A percentile compares a stretch with the other conserved stretches of the same genome.
These are phyloP conservation scores for Pollicipes pollicipes DNA, from an alignment of 1,140 invertebrate species.

Conservation along the genomic window DNA sequence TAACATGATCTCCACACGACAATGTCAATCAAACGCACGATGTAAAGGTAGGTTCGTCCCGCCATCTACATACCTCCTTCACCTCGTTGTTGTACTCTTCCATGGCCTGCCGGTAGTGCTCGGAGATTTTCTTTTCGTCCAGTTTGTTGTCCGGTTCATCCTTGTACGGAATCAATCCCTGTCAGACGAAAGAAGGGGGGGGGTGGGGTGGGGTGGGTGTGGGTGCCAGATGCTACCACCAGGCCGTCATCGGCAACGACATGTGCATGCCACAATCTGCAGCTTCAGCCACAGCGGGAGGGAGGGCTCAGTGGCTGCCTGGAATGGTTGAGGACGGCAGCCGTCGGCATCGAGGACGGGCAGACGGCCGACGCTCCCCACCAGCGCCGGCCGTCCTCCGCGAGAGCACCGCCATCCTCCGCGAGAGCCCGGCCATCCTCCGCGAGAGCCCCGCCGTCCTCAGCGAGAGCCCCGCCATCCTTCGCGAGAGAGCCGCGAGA, in stretches of 20 bases:
- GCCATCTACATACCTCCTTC: background rate
- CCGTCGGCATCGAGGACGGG: background rate
- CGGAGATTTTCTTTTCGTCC: conserved; percentile 22
- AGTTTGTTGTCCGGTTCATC: conserved; percentile 60
- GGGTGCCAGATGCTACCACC: no score
- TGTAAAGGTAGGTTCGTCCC: no score
- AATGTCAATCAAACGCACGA: no score
- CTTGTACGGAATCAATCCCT: conserved; percentile 66
- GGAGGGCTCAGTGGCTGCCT: no score
- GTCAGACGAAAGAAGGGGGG: conserved; percentile 20
- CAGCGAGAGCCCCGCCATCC: background rate
- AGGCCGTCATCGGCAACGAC: conserved; percentile 9
- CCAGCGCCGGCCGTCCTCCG: no score
- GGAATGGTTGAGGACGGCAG: no score
- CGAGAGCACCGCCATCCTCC: no score
- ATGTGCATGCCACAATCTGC: background rate
- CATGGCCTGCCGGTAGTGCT: conserved; percentile 6
- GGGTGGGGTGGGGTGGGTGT: no score
- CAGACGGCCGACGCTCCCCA: background rate
- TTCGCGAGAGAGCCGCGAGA: conserved; percentile 11
- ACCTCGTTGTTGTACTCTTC: conserved; percentile 14
- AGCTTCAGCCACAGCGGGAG: background rate
- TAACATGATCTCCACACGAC: no score
- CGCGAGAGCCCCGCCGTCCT: no score
- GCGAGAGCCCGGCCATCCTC: no score